These are phyloP conservation scores for Eunapius fragilis DNA, from an alignment of 37 sponge, comb jelly and placozoan genomes.

Conservation along the genomic window DNA sequence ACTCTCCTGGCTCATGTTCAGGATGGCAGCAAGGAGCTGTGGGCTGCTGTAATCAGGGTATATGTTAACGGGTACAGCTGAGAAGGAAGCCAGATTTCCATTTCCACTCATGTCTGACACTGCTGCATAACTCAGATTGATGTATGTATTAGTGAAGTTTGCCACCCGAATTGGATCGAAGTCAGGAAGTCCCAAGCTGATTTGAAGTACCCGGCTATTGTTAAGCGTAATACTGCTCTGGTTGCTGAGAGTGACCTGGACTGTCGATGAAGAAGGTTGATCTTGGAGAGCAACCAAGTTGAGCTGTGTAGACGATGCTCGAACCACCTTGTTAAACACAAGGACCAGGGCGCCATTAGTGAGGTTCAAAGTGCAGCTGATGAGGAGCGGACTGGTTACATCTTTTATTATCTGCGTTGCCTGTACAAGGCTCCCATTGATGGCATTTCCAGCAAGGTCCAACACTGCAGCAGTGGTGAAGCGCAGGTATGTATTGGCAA, in stretches of 20 bases:
- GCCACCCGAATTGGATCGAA: conserved; percentile 67
- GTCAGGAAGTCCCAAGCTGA: conserved; percentile 46
- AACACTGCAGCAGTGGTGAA: neutral
- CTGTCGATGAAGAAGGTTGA: conserved; percentile 26
- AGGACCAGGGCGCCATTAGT: conserved; percentile 44
- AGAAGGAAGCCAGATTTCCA: conserved; percentile 31
- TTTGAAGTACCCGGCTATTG: conserved; percentile 13
- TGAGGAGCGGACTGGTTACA: conserved; percentile 66
- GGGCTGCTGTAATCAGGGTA: conserved; percentile 49
- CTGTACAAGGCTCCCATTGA: conserved; percentile 24
- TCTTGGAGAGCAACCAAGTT: conserved; percentile 43
- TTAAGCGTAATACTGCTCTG: neutral
- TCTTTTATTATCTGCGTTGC: conserved; percentile 57
- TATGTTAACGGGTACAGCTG: conserved; percentile 45
- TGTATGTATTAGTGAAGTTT: conserved; percentile 30
- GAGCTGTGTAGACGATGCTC: neutral
- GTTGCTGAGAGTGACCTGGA: conserved; percentile 22
- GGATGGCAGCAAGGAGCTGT: conserved; percentile 5
- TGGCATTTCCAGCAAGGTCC: conserved; percentile 34
- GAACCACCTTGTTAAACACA: conserved; percentile 79
- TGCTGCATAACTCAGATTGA: conserved; percentile 49
- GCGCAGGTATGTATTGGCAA: conserved; percentile 52
- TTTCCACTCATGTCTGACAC: conserved; percentile 77
- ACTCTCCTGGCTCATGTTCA: conserved; percentile 59
- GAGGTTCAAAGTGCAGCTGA: conserved; percentile 53